Evolutionary conservation across 1,140 invertebrate species (phyloP).

Genomic region (Leptopilina clavipes): DNA sequence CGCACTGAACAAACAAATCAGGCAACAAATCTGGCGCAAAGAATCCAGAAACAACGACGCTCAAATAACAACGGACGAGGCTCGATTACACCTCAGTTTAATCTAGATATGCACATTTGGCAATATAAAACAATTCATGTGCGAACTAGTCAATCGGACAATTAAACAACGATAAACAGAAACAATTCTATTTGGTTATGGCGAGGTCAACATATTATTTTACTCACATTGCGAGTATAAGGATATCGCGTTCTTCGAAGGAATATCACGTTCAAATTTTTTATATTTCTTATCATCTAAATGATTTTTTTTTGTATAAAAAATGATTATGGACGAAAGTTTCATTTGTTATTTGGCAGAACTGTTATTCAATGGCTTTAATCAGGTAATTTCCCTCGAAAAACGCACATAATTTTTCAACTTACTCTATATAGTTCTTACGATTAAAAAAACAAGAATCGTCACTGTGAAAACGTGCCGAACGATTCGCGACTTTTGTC

Average conservation of each 20-base stretch:
- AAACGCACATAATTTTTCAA: background rate
- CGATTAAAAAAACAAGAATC: slow-evolving; percentile 42
- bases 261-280: slow-evolving; percentile 13
- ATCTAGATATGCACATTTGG: slow-evolving; percentile 34
- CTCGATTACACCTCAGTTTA: slow-evolving; percentile 1
- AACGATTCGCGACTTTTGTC: slow-evolving; percentile 4
- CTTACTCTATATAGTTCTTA: slow-evolving; percentile 25
- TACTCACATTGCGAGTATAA: slow-evolving; percentile 34
- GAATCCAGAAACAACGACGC: slow-evolving; percentile 38
- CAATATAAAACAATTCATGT: slow-evolving; percentile 48
- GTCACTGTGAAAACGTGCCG: slow-evolving; percentile 44
- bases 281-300: background rate
- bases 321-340: slow-evolving; percentile 3
- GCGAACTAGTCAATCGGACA: slow-evolving; percentile 39
- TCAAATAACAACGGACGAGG: slow-evolving; percentile 44
- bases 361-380: background rate
- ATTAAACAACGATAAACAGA: slow-evolving; percentile 58
- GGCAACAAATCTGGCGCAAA: slow-evolving; percentile 31
- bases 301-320: slow-evolving; percentile 24
- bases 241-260: slow-evolving; percentile 49
- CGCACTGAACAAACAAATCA: slow-evolving; percentile 11
- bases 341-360: slow-evolving; percentile 12
- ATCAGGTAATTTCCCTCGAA: slow-evolving; percentile 9
- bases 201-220: slow-evolving; percentile 53
- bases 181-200: slow-evolving; percentile 61